Percentiles rank a stretch among this genome's conserved stretches.
phyloP scores from a whole-genome alignment of 2,797 vertebrate species.

The Micrastur ruficollis region DNA sequence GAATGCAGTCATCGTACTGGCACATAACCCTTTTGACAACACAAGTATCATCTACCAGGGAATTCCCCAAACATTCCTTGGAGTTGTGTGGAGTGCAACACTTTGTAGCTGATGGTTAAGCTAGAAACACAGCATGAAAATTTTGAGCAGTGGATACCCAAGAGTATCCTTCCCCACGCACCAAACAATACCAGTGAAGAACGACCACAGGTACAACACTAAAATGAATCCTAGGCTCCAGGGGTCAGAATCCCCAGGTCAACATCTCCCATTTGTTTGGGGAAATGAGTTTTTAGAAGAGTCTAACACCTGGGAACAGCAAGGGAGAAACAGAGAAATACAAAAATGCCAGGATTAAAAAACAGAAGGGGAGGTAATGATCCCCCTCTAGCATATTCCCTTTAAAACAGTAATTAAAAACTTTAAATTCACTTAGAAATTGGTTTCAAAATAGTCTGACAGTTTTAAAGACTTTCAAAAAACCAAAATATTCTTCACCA shows the following conservation, averaged over 20 bases:
- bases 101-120: not conserved
- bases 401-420: constrained; percentile 48
- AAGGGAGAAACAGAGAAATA: not conserved
- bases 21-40: not conserved
- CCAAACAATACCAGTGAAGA: not conserved
- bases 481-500: not conserved
- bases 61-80: not conserved
- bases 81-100: not conserved
- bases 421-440: constrained; percentile 41
- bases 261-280: not conserved
- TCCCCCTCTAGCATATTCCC: not conserved
- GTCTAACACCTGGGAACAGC: not conserved
- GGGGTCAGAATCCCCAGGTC: not conserved
- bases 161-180: not conserved
- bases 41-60: not conserved
- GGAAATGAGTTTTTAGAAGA: not conserved
- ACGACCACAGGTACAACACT: not conserved
- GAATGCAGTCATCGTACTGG: not conserved
- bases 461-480: not conserved
- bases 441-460: not conserved
- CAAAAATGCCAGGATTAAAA: constrained; percentile 39
- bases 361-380: not conserved
- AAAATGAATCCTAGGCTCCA: not conserved
- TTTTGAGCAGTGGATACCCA: not conserved
- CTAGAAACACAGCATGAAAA: not conserved